Evolutionary conservation across 2,797 vertebrate genomes (phyloP).

Genomic region (Poliocrania exsul): DNA sequence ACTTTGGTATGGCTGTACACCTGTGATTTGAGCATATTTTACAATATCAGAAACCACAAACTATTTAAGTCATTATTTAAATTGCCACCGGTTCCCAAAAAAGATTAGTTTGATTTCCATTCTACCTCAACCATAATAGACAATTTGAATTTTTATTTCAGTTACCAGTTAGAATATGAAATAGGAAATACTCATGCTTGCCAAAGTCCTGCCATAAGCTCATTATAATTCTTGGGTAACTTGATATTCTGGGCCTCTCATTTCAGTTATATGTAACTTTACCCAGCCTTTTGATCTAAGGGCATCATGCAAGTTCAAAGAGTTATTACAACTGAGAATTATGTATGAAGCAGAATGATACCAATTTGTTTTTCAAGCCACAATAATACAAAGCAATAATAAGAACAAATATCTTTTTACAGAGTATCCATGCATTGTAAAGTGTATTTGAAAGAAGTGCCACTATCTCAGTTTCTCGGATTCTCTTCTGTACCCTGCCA

Average conservation of each 20-base stretch:
- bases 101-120: background rate
- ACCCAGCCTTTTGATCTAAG: background rate
- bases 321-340: background rate
- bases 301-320: background rate
- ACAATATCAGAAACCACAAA: background rate
- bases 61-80: background rate
- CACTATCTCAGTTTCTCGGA: background rate
- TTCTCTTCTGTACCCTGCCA: background rate
- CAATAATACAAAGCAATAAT: background rate
- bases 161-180: background rate
- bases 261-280: background rate
- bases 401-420: background rate
- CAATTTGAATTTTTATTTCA: background rate
- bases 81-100: background rate
- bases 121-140: background rate
- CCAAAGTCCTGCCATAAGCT: background rate
- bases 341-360: background rate
- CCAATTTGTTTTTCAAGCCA: background rate
- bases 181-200: background rate
- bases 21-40: background rate
- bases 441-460: background rate
- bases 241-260: background rate
- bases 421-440: background rate
- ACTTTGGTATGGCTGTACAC: background rate
- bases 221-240: background rate